Base-by-base conservation (phyloP, 2,113 vertebrate genomes). In the Harpagus bidentatus region DNA sequence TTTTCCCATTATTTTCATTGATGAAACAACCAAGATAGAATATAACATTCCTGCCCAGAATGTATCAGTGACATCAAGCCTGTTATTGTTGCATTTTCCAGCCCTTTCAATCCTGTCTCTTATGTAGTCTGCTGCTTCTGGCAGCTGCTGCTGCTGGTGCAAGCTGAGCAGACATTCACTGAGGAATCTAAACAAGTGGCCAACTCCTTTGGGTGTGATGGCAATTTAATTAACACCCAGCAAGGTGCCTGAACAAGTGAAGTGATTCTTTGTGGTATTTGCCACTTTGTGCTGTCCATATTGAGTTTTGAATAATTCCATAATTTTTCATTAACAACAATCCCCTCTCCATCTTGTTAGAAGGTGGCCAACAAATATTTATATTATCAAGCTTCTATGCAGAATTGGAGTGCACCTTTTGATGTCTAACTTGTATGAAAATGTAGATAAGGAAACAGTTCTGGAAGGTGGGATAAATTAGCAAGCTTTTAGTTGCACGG, bases 191-290 rank as follows among this genome's bases (percentile, higher is more conserved):
- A 94, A 85, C 14, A 31, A 11, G 78, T 48, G 45, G 66, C 74
- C 87, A 88, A 42, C 31, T 88, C 70, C n/a, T 93, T 43, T 76
- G 65, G 38, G 34, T 82, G 66, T 80, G 56, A 76, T 56, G 77
- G 71, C 61, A 76, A 82, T 91, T 93, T 94, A 80, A 93, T 93
- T 93, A 87, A 48, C 56, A 70, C 66, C 36, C 62, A 90, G 86
- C 61, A 91, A 93, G 53, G 48, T 82, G 48, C 45, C 71, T 48
- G 45, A 69, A 56, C 19, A 87, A 66, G 62, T 91, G 73, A 71
- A 85, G 22, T 72, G 36, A 91, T 82, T 91, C 34, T 76, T 76
- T 67, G 53, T 80, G 76, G 13, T 80, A 56, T 80, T 92, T 69
- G 14, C n/a, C 48, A 29, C 43, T 79, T 95, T 56, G 23, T 85